Evolutionary conservation across 2,113 vertebrate genomes (phyloP).

Genomic region (Engraulis encrasicolus): DNA sequence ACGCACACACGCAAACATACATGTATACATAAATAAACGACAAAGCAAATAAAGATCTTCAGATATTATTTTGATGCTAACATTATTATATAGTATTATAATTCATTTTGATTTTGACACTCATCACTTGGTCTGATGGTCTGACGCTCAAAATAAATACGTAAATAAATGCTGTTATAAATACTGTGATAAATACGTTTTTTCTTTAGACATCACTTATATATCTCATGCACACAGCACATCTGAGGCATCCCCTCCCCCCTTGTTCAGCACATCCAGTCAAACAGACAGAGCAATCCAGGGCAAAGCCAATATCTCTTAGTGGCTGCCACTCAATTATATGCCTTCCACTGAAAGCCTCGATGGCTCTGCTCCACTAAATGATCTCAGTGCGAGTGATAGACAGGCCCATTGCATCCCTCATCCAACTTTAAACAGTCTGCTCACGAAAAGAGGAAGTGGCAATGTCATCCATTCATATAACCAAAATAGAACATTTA

Average conservation of each 20-base stretch:
- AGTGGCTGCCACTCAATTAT: neutral
- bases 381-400: neutral
- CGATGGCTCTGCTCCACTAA: neutral
- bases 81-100: too few species aligned
- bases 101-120: too few species aligned
- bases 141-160: too few species aligned
- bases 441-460: neutral
- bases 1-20: constrained; percentile 34
- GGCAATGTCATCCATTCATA: neutral
- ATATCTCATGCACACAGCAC: neutral
- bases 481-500: neutral
- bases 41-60: too few species aligned
- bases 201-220: neutral
- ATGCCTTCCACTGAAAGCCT: neutral
- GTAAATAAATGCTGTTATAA: too few species aligned
- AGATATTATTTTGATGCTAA: too few species aligned
- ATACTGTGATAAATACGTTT: too few species aligned
- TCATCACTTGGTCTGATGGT: too few species aligned
- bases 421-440: constrained; percentile 21
- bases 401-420: constrained; percentile 30
- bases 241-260: neutral
- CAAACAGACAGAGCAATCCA: neutral
- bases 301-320: neutral
- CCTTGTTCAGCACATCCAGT: neutral
- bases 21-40: constrained; percentile 18